Evolutionary conservation across 1,140 invertebrate genomes (phyloP), one percentile per base, ranked within the genome.

Genomic region (Sinonovacula constricta): DNA sequence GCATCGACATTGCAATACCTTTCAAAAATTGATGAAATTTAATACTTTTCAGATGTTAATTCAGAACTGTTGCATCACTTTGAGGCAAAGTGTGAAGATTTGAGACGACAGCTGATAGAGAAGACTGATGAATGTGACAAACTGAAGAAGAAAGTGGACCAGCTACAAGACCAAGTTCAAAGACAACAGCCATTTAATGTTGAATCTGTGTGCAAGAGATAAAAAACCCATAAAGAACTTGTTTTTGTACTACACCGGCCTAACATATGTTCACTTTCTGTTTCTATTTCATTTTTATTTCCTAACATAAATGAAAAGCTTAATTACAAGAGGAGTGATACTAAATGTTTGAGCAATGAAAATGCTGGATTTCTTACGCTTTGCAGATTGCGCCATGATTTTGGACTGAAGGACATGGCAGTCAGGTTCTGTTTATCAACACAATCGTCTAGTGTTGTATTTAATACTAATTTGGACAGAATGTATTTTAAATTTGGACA

Each of bases 401-500:
- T 77, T 18, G 34, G 66, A 2, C 51, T 74, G 26, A 60, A 67
- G 15, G 34, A 68, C 34, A 7, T 80, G 5, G 79, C 31, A 49
- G n/a, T 34, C 30, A 12, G 59, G 12, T 80, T 76, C 36, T 1
- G n/a, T 28, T 22, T 80, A 1, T 75, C 62, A 31, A 28, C 26
- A 18, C 71, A 80, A 36, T 59, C 63, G 62, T 45, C 60, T 34
- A 45, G 79, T 36, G 57, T 36, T 3, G 31, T 80, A 30, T 82
- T 82, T 65, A 51, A 31, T n/a, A 36, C 51, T 34, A 80, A 77
- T 65, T 80, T 76, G 30, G 51, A 79, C 22, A 68, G 54, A 45
- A 79, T 79, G 76, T 81, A 56, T 67, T 75, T 49, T 57, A 36
- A 57, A 33, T 79, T 79, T 59, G 69, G 77, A 26, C 60, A 63